Base-by-base conservation (phyloP, 2,888 invertebrate genomes). In the Cephalotes varians region DNA sequence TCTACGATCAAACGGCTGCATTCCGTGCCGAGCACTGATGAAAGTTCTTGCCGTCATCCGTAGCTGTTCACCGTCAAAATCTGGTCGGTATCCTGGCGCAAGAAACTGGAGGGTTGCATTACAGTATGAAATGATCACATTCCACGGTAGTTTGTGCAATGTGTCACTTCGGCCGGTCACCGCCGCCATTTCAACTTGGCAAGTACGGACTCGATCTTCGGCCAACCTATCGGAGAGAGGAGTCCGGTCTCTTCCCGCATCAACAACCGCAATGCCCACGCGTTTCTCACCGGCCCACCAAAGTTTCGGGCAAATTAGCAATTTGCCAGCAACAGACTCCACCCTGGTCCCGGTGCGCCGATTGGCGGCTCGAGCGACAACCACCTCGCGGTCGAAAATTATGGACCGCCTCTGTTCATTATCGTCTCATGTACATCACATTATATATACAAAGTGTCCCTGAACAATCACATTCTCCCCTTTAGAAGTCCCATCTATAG, bases 261-360 rank as follows among this genome's bases (percentile, higher is more conserved):
- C 86, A 65, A 51, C 81, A 34, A 71, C 73, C 80, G 69, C 77
- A 77, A 77, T 82, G 71, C 82, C 65, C 40, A 47, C 82, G 72
- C 77, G 37, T 25, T 71, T 58, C 72, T 56, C 60, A 54, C 79
- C 85, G 25, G 40, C 65, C 79, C 80, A 81, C 62, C 64, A 25
- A 88, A 88, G 79, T 88, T 88, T 86, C 86, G 67, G 86, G 84
- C 89, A 89, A 89, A 89, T 86, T 89, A 89, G 89, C 88, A 89
- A 89, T 89, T 89, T 89, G 88, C 88, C 87, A 87, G 81, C 89
- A 80, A 85, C 86, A 85, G 86, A 60, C 83, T 83, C 54, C 81
- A 62, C 85, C 85, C 85, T 65, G 87, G 37, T 81, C 81, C 82
- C 77, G 15, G 67, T 54, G 37, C 85, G 67, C 49, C 80, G 85